Evolutionary conservation across 92 coral and sea anemone genomes (phyloP), one percentile per base, ranked within the genome.

Genomic region (Paragorgia papillata): DNA sequence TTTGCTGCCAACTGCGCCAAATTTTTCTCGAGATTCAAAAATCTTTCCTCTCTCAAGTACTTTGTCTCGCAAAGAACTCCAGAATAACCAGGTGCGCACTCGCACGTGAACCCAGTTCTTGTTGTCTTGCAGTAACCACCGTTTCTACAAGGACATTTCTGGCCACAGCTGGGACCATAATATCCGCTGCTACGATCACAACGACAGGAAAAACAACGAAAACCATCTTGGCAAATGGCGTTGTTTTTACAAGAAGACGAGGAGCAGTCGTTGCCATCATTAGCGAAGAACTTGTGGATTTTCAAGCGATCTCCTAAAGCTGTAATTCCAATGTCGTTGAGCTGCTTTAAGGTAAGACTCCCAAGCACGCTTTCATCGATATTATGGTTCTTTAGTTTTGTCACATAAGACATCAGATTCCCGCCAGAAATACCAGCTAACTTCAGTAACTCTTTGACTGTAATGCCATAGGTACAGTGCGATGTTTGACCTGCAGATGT

Each of bases 161-260:
- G 73, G 28, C 62, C 78, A 57, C 84, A 80, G 14, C 59, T 68
- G 18, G 73, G 73, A n/a, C 84, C 84, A 30, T 56, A 80, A 20
- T 68, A 68, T n/a, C 62, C 84, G 28, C 41, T 64, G 14, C 21
- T 64, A n/a, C 35, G 78, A 28, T 68, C 29, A 66, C 91, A 88
- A 32, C 37, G 35, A 56, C 88, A 88, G 10, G 58, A 35, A 51
- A 84, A 84, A 31, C 91, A 84, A 71, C 60, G 83, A 48, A 83
- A 87, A 39, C 88, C 87, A 51, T 88, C 91, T 58, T 27, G 78
- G 37, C 91, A 88, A 9, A 68, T 73, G 21, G 88, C 91, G 14
- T 85, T 56, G 69, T 88, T 82, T 15, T 80, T 35, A 34, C 88
- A 84, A 0, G 78, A 46, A 9, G 69, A 82, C 31, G 60, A 55